Base-by-base conservation (phyloP, 2,113 vertebrate species). In the Dromas ardeola region DNA sequence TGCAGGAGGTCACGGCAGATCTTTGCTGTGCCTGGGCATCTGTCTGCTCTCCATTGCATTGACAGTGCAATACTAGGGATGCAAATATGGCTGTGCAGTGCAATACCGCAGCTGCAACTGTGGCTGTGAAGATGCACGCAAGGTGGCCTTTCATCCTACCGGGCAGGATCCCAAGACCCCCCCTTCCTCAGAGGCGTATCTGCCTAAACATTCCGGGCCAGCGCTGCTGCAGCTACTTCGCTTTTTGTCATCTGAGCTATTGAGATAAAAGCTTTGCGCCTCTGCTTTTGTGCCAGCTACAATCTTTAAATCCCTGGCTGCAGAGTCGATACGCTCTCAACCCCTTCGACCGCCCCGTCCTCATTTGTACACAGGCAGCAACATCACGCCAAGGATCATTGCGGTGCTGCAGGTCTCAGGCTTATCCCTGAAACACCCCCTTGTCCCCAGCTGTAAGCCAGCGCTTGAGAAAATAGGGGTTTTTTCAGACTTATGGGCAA, bases 81-180 rank as follows among this genome's bases (percentile, higher is more conserved):
- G 29, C 29, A 34, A 63, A 30, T 13, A 13, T 18, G 27, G 34
- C 43, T 34, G n/a, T 12, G 47, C 26, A 4, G 26, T 47, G 32
- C 36, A 53, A 13, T 42, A 22, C 32, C 23, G 32, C 0, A 1
- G 30, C 40, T 83, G 67, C 45, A 52, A 62, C 45, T 4, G 10
- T 0, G 0, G 0, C 82, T 29, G 32, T 5, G 34, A 19, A 40
- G 74, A 38, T 13, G 47, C 25, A 36, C 4, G 2, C 0, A 3
- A 62, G 40, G 36, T 26, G 59, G 11, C 13, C 86, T 88, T 89
- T 84, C 38, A 32, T 66, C 55, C 6, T 16, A 58, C 13, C 0
- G 0, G 36, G 45, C n/a, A 66, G 55, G 47, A 55, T 55, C 32
- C 32, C 61, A 74, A 49, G 59, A 66, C 11, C 8, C 9, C 50